phyloP scores from a whole-genome alignment of 2,888 invertebrate genomes.

The Ephialtes manifestator region DNA sequence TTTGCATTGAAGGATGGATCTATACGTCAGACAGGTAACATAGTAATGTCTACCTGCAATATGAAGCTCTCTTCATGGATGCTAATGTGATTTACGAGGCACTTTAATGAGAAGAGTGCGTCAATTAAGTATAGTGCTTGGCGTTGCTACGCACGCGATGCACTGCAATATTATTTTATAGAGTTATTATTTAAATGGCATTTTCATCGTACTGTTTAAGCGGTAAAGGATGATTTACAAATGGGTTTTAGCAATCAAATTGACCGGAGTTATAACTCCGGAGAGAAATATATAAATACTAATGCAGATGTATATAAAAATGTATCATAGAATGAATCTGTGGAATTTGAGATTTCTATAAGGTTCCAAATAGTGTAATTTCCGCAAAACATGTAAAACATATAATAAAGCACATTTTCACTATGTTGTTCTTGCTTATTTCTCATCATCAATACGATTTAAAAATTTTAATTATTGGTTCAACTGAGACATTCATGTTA shows the following conservation, averaged over 20 bases:
- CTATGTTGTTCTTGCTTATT: neutral
- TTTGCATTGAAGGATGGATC: neutral
- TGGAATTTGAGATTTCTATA: slow-evolving; percentile 45
- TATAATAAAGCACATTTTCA: slow-evolving; percentile 55
- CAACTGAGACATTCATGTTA: too few relatives aligned
- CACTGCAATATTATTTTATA: neutral
- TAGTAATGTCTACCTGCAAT: neutral
- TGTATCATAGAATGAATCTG: slow-evolving; percentile 40
- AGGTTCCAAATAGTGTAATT: slow-evolving; percentile 14
- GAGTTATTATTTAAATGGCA: neutral
- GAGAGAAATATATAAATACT: slow-evolving; percentile 19
- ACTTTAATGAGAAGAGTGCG: neutral
- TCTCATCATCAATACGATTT: neutral
- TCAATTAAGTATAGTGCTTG: neutral
- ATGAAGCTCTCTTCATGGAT: neutral
- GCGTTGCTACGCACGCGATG: neutral
- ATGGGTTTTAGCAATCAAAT: slow-evolving; percentile 25
- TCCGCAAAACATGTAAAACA: slow-evolving; percentile 34
- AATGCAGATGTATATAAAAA: slow-evolving; percentile 39
- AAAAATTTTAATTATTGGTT: too few relatives aligned
- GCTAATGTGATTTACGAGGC: neutral
- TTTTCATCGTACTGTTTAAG: slow-evolving; percentile 28
- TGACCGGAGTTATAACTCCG: slow-evolving; percentile 20
- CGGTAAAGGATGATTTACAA: slow-evolving; percentile 33
- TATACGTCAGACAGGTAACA: neutral